A percentile compares a stretch with the other conserved stretches of the same genome.
Evolutionary conservation across 2,113 vertebrate species (phyloP).

Genomic region (Etheostoma cragini): DNA sequence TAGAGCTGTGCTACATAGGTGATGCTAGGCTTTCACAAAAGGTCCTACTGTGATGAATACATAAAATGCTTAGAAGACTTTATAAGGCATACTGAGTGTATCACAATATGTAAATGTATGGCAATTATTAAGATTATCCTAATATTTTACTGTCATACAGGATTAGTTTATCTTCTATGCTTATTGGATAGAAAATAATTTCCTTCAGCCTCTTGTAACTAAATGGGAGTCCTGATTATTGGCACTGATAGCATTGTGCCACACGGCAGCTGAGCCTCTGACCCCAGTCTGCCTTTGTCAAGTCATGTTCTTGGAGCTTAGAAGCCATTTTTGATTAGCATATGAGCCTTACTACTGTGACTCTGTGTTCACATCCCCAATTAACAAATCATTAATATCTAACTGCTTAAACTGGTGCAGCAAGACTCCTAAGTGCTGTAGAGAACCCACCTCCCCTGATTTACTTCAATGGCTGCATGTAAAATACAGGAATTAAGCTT

Average conservation of each 20-base stretch:
- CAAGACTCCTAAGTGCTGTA: neutral
- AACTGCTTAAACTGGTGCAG: slow-evolving; percentile 29
- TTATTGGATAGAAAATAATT: slow-evolving; percentile 20
- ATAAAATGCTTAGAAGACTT: neutral
- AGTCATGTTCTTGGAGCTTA: neutral
- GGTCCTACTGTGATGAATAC: neutral
- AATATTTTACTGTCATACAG: neutral
- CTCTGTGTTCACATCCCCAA: slow-evolving; percentile 12
- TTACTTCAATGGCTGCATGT: neutral
- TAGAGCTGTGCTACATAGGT: neutral
- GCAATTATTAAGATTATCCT: neutral
- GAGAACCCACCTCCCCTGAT: slow-evolving; percentile 10
- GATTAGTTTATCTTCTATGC: slow-evolving; percentile 7
- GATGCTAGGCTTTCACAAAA: neutral
- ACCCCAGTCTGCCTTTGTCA: neutral
- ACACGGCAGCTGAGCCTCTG: slow-evolving; percentile 1
- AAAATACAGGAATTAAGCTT: slow-evolving; percentile 13
- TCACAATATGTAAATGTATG: neutral
- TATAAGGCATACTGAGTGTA: neutral
- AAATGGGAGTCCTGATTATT: slow-evolving; percentile 23
- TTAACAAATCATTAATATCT: slow-evolving; percentile 25
- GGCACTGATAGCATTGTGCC: slow-evolving; percentile 10
- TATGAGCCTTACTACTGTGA: neutral
- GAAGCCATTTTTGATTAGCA: slow-evolving; percentile 2
- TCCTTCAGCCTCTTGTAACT: slow-evolving; percentile 11